A percentile compares a stretch with the other conserved stretches of the same genome.
phyloP scores from a whole-genome alignment of 2,888 invertebrate species.

The Encarsia formosa region DNA sequence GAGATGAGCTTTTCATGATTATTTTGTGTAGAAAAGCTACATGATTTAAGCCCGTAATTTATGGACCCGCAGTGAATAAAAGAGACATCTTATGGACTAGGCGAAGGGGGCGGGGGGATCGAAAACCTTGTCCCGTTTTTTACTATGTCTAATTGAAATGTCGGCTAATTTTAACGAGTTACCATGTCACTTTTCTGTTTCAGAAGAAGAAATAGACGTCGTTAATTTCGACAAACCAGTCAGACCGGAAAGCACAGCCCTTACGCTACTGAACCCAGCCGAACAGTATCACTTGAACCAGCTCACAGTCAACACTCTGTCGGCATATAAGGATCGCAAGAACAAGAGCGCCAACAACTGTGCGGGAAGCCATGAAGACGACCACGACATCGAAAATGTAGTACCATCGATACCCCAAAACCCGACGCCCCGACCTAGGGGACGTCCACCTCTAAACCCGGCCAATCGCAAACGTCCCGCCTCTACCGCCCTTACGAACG shows the following conservation, averaged over 20 bases:
- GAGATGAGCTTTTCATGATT: no score
- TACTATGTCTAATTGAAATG: no score
- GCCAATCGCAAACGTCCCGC: constrained; percentile 23
- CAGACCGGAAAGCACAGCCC: constrained; percentile 26
- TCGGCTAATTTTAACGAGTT: no score
- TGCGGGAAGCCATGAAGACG: constrained; percentile 40
- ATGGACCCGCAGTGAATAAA: no score
- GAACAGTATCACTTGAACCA: constrained; percentile 65
- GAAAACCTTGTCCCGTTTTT: no score
- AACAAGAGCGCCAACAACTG: constrained; percentile 60
- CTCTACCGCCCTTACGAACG: no score
- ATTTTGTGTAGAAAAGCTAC: no score
- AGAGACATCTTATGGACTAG: no score
- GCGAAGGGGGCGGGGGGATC: no score
- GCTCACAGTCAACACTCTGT: constrained; percentile 32
- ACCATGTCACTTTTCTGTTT: no score
- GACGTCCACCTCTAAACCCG: constrained; percentile 26
- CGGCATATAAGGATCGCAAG: constrained; percentile 21
- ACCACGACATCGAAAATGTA: constrained; percentile 10
- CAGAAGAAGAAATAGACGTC: constrained; percentile 78
- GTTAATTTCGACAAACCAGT: constrained; percentile 62
- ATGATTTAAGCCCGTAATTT: no score
- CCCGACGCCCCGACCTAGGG: constrained; percentile 22
- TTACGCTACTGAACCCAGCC: constrained; percentile 61
- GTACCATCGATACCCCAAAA: constrained; percentile 21